These are phyloP conservation scores for Steromphala cineraria DNA, from an alignment of 2,888 invertebrate species.

Conservation along the genomic window DNA sequence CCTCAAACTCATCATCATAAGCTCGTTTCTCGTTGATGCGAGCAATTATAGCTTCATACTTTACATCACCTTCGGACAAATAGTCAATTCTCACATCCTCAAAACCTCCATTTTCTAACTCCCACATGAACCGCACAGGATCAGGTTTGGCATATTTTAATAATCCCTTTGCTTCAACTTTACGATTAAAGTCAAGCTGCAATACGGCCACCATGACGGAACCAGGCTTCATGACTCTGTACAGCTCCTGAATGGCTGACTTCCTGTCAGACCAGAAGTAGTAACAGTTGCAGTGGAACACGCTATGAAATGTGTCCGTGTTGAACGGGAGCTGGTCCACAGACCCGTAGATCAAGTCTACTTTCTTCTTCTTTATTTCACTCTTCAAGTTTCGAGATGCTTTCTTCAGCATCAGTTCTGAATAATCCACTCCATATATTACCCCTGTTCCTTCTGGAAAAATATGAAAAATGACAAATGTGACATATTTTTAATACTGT, in stretches of 20 bases:
- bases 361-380: slow-evolving; percentile 50
- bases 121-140: slow-evolving; percentile 56
- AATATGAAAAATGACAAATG: not conserved
- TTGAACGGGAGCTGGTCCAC: slow-evolving; percentile 58
- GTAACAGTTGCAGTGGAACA: slow-evolving; percentile 68
- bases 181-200: slow-evolving; percentile 37
- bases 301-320: slow-evolving; percentile 56
- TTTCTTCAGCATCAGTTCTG: slow-evolving; percentile 53
- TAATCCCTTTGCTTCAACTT: slow-evolving; percentile 33
- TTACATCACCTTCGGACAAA: slow-evolving; percentile 23
- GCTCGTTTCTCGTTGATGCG: slow-evolving; percentile 36
- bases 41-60: slow-evolving; percentile 47
- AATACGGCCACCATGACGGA: slow-evolving; percentile 57
- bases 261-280: slow-evolving; percentile 67
- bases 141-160: slow-evolving; percentile 53
- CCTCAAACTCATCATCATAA: slow-evolving; percentile 22
- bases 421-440: slow-evolving; percentile 63
- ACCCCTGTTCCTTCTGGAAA: slow-evolving; percentile 59
- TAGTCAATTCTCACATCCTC: slow-evolving; percentile 49
- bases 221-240: slow-evolving; percentile 65
- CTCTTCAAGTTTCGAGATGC: slow-evolving; percentile 37
- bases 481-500: too few relatives aligned
- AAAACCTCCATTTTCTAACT: slow-evolving; percentile 59
- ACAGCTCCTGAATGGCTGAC: slow-evolving; percentile 49
- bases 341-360: slow-evolving; percentile 45